These are phyloP conservation scores for Hippopotamyrus pictus DNA, from an alignment of 2,797 vertebrate species.

Conservation along the genomic window DNA sequence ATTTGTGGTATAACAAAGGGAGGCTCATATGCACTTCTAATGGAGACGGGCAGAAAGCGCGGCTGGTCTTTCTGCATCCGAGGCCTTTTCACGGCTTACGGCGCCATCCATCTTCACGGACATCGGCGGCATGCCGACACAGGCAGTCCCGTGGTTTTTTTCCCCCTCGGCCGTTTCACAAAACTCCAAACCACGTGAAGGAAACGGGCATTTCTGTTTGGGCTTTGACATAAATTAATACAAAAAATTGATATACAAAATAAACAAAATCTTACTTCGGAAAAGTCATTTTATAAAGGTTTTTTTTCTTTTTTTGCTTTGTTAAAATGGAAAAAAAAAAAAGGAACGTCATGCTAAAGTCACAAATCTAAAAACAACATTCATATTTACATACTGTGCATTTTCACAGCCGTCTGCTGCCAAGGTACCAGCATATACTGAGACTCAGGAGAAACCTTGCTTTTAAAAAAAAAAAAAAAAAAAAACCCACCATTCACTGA, in stretches of 20 bases:
- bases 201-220: slow-evolving; percentile 33
- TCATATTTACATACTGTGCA: slow-evolving; percentile 55
- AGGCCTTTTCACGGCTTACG: not conserved
- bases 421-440: slow-evolving; percentile 28
- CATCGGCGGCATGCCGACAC: not conserved
- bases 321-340: slow-evolving; percentile 40
- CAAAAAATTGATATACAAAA: slow-evolving; percentile 52
- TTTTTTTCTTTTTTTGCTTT: slow-evolving; percentile 32
- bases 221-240: slow-evolving; percentile 53
- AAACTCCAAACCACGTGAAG: not conserved
- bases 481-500: not conserved
- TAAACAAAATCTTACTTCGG: slow-evolving; percentile 44
- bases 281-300: slow-evolving; percentile 50
- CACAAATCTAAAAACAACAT: slow-evolving; percentile 53
- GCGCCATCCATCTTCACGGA: not conserved
- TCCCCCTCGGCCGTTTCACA: not conserved
- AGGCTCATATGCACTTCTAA: slow-evolving; percentile 24
- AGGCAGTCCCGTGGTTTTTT: not conserved
- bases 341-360: slow-evolving; percentile 54
- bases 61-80: not conserved
- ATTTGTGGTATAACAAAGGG: slow-evolving; percentile 66
- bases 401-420: slow-evolving; percentile 39
- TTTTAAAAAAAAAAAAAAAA: slow-evolving; percentile 18
- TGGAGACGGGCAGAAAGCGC: not conserved
- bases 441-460: slow-evolving; percentile 12